A percentile compares a stretch with the other conserved stretches of the same genome.
Conservation (phyloP, 2,797 vertebrate species). For the Anisognathus igniventris region DNA sequence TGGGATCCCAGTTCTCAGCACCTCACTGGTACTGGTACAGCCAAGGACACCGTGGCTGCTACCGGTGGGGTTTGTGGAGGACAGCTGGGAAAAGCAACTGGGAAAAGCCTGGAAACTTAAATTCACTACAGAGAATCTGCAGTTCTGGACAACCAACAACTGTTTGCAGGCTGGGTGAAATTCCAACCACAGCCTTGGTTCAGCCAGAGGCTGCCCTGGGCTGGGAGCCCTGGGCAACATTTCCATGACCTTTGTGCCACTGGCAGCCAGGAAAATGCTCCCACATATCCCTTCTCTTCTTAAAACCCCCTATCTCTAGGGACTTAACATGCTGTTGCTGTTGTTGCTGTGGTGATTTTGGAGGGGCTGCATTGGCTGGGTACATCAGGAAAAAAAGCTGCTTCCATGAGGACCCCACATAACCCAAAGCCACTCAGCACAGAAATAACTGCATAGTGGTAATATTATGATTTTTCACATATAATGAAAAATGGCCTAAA, state of each 20-base stretch:
- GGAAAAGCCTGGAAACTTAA: not conserved
- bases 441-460: not conserved
- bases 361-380: not conserved
- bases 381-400: not conserved
- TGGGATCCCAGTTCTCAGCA: not conserved
- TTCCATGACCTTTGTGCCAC: not conserved
- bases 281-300: not conserved
- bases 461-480: not conserved
- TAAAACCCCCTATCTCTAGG: not conserved
- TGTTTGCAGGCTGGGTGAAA: not conserved
- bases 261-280: not conserved
- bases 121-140: not conserved
- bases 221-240: not conserved
- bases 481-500: not conserved
- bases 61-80: not conserved
- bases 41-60: not conserved
- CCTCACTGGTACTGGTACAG: not conserved
- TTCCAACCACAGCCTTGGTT: not conserved
- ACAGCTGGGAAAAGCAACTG: not conserved
- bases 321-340: rapidly evolving
- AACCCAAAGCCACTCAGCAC: not conserved
- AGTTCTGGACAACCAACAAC: not conserved
- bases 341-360: not conserved
- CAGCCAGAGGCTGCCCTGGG: not conserved
- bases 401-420: not conserved